Conservation (phyloP, 1,140 invertebrate species). For the Drosophila navojoa region DNA sequence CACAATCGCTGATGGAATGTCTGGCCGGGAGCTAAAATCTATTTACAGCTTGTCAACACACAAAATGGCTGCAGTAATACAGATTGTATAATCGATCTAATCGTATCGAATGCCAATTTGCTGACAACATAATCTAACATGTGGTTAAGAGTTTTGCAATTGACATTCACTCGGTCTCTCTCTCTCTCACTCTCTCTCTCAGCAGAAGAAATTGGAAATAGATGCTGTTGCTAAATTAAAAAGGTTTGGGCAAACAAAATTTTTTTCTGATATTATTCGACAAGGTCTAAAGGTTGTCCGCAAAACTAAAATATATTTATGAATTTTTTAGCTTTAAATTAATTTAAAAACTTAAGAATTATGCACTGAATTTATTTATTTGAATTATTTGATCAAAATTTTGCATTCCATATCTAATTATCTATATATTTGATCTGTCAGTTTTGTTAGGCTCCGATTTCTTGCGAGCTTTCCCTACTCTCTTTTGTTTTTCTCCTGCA, state of each 20-base stretch:
- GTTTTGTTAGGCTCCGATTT: neutral
- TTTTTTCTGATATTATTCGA: no score
- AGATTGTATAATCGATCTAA: conserved; percentile 30
- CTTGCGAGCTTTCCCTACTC: neutral
- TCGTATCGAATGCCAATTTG: conserved; percentile 22
- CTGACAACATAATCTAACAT: conserved; percentile 3
- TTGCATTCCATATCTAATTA: no score
- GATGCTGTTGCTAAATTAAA: no score
- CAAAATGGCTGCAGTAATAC: conserved; percentile 19
- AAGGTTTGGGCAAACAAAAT: no score
- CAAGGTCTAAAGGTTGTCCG: no score
- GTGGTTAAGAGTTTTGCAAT: neutral
- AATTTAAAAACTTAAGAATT: no score
- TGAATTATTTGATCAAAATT: no score
- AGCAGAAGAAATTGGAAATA: neutral
- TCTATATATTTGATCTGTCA: no score
- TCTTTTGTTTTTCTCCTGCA: neutral
- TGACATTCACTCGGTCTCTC: neutral
- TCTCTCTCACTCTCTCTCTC: neutral
- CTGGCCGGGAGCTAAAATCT: neutral
- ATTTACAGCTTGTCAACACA: conserved; percentile 16
- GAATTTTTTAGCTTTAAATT: no score
- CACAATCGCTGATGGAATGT: neutral
- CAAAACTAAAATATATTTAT: no score
- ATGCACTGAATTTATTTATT: no score